A percentile compares a stretch with the other conserved stretches of the same genome.
These are phyloP conservation scores for Leptinotarsa texana DNA, from an alignment of 1,140 invertebrate species.

Conservation along the genomic window DNA sequence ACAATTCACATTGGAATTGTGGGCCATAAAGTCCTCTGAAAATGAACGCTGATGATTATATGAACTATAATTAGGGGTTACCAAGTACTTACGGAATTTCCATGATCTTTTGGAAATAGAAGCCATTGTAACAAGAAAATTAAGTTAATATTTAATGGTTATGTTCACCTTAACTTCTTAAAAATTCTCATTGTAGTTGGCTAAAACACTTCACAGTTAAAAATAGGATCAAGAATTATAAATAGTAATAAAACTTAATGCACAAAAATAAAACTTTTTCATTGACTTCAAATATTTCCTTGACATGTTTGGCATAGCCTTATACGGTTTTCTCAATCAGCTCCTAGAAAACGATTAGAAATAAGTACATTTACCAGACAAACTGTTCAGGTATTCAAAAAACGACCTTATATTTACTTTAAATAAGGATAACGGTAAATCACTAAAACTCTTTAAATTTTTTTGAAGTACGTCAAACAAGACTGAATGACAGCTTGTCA, in stretches of 20 bases:
- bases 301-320: constrained; percentile 43
- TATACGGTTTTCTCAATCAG: constrained; percentile 37
- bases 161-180: constrained; percentile 40
- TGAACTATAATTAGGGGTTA: not conserved
- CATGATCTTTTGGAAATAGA: constrained; percentile 64
- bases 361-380: not conserved
- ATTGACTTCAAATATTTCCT: constrained; percentile 37
- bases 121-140: constrained; percentile 57
- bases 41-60: constrained; percentile 27
- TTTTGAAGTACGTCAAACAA: constrained; percentile 30
- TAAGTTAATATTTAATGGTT: constrained; percentile 31
- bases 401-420: constrained; percentile 25
- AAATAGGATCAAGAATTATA: constrained; percentile 30
- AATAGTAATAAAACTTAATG: constrained; percentile 29
- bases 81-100: constrained; percentile 61
- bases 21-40: constrained; percentile 89
- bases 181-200: constrained; percentile 37
- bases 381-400: constrained; percentile 23
- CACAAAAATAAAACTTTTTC: constrained; percentile 22
- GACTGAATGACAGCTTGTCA: not conserved
- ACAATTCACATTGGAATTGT: constrained; percentile 87
- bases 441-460: constrained; percentile 30
- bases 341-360: not conserved
- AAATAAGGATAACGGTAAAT: constrained; percentile 35
- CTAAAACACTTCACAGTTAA: constrained; percentile 20